Evolutionary conservation across 2,888 invertebrate genomes (phyloP).

Genomic region (Spisula solida): DNA sequence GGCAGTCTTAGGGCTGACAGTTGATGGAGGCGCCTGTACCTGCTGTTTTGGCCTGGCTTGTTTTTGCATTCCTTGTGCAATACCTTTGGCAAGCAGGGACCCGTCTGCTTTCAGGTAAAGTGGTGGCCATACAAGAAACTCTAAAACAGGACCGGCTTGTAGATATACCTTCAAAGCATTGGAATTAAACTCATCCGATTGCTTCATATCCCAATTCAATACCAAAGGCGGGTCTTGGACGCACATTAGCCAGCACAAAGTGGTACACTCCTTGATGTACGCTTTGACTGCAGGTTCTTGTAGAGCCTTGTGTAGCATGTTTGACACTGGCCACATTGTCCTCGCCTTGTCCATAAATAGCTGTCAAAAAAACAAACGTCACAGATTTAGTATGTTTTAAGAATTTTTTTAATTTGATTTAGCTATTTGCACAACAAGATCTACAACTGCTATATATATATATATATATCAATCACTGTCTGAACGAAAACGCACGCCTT

Average conservation of each 20-base stretch:
- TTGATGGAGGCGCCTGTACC: no score
- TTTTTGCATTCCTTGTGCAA: constrained; percentile 41
- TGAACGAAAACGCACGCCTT: no score
- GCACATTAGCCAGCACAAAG: constrained; percentile 67
- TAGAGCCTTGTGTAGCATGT: not conserved
- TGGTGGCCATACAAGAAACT: constrained; percentile 64
- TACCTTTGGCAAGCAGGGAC: constrained; percentile 56
- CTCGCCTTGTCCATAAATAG: not conserved
- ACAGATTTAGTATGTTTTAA: no score
- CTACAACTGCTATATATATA: no score
- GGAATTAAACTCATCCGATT: constrained; percentile 30
- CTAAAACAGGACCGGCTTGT: constrained; percentile 43
- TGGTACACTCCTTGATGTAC: constrained; percentile 43
- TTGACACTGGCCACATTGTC: not conserved
- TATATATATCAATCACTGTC: no score
- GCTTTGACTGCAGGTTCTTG: not conserved
- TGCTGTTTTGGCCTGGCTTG: no score
- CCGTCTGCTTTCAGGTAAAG: constrained; percentile 62
- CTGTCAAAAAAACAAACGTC: not conserved
- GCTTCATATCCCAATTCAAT: constrained; percentile 14
- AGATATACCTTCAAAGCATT: constrained; percentile 50
- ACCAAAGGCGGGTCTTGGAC: constrained; percentile 58
- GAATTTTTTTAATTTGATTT: no score
- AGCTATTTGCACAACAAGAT: no score
- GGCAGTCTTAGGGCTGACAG: no score